Base-by-base conservation (phyloP, 2,797 vertebrate species). In the Chelidonichthys spinosus region DNA sequence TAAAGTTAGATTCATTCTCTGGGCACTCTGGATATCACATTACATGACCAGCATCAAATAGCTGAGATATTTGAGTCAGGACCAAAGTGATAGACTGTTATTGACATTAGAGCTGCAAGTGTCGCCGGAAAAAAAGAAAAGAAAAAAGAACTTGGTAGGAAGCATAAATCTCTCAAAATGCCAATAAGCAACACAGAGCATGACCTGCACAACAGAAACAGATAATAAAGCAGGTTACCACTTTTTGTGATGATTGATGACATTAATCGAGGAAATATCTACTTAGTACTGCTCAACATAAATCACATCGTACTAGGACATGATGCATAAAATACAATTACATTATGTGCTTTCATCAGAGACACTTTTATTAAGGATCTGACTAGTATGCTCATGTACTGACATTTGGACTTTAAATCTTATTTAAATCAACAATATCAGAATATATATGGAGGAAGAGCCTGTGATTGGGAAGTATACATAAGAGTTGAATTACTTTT, bases 261-360 rank as follows among this genome's bases (percentile, higher is more conserved):
- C 4, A 0, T 47, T 47, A 56, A 63, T 17, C 18, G n/a, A 6
- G 8, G 2, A 47, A 46, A 49, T 42, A 50, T 49, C n/a, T 3
- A 50, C 17, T 33, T 39, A 47, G 15, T 47, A 61, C 33, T 33
- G n/a, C 11, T 67, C 18, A 69, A 39, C 11, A 68, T 59, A 49
- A 68, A 59, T 59, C 40, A 54, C 10, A 53, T 53, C 36, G 47
- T 6, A 37, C 39, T 40, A 18, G 44, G 18, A 56, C 7, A 39
- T 18, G 2, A 66, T 55, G 40, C 40, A 49, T 60, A 47, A 52
- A 62, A 71, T 44, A 0, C 11, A 40, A 37, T 55, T 43, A 8
- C 46, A 67, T 35, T 25, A 61, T 61, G 32, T 25, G 42, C 5
- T 53, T 52, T 7, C 35, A 36, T 60, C 32, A 37, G 36, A 70